These are phyloP conservation scores for Heteromurus nitidus DNA, from an alignment of 2,888 invertebrate genomes.

Conservation along the genomic window DNA sequence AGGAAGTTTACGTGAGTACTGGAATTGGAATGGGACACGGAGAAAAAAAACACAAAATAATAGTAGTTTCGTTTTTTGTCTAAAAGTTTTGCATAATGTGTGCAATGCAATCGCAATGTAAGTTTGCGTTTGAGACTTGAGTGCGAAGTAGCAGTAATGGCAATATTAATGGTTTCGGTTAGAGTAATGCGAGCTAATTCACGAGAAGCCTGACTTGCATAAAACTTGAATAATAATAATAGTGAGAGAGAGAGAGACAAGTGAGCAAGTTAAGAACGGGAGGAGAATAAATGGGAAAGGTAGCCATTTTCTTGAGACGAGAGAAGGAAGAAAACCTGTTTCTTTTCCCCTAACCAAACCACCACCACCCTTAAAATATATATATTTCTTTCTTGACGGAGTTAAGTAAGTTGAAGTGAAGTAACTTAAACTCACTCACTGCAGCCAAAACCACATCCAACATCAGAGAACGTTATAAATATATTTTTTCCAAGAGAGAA, in stretches of 20 bases:
- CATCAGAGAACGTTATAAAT: too few species aligned
- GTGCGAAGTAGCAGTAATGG: constrained; percentile 15
- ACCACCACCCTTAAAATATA: too few species aligned
- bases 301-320: constrained; percentile 12
- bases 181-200: constrained; percentile 30
- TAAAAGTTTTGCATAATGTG: constrained; percentile 2
- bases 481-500: too few species aligned
- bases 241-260: background rate
- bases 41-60: background rate
- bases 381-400: too few species aligned
- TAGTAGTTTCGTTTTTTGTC: background rate
- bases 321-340: constrained; percentile 38
- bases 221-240: constrained; percentile 15
- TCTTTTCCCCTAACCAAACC: too few species aligned
- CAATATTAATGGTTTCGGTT: constrained; percentile 26
- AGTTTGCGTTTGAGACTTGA: too few species aligned
- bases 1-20: constrained; percentile 6
- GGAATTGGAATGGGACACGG: background rate
- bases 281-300: background rate
- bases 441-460: too few species aligned
- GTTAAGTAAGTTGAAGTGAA: too few species aligned
- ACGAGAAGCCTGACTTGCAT: constrained; percentile 45
- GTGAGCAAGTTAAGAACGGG: background rate
- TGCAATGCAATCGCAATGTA: too few species aligned
- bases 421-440: too few species aligned